A percentile compares a stretch with the other conserved stretches of the same genome.
These are phyloP conservation scores for Monoplex corrugatus DNA, from an alignment of 2,888 invertebrate species.

Conservation along the genomic window DNA sequence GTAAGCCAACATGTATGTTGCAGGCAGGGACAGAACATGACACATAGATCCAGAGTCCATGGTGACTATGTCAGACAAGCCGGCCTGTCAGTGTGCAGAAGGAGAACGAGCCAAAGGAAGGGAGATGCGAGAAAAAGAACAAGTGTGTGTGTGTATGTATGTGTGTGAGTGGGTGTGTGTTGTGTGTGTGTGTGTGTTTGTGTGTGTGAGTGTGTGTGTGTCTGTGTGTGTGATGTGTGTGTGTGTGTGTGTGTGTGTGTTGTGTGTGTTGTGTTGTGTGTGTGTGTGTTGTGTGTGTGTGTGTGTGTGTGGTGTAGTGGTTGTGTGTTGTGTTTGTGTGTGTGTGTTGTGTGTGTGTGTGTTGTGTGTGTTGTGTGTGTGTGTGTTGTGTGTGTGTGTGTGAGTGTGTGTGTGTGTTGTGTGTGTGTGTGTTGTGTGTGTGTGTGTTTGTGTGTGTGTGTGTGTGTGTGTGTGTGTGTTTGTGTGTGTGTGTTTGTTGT, in stretches of 20 bases:
- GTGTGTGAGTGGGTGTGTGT: not conserved
- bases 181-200: not conserved
- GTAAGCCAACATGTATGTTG: no score
- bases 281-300: not conserved
- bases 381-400: not conserved
- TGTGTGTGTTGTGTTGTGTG: not conserved
- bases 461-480: conserved; percentile 11
- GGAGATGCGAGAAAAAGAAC: no score
- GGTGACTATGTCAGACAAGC: no score
- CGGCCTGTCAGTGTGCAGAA: no score
- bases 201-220: no score
- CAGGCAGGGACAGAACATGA: no score
- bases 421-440: no score
- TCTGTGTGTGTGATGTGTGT: not conserved
- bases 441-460: not conserved
- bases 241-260: not conserved
- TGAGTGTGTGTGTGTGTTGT: not conserved
- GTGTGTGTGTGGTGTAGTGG: no score
- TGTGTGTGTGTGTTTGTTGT: not conserved
- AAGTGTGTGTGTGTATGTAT: not conserved
- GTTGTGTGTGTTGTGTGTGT: not conserved
- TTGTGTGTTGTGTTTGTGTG: no score
- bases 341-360: not conserved
- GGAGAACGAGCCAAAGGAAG: no score
- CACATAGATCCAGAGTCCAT: no score